These are phyloP conservation scores for Notodonta ziczac DNA, from an alignment of 2,888 invertebrate genomes.

Conservation along the genomic window DNA sequence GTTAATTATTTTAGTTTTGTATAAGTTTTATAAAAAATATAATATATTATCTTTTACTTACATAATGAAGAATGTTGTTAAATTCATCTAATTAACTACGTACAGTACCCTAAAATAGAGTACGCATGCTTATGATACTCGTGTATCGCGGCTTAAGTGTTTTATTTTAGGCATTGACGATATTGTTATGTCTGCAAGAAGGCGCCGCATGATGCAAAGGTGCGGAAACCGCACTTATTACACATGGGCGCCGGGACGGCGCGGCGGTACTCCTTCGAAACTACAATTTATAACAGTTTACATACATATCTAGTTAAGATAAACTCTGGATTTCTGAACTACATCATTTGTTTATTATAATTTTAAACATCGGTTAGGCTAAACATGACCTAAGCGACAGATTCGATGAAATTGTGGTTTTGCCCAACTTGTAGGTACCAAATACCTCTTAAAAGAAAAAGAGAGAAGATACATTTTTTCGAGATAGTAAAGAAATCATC, in stretches of 20 bases:
- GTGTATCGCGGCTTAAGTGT: conserved; percentile 68
- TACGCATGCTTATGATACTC: conserved; percentile 49
- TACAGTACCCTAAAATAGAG: conserved; percentile 25
- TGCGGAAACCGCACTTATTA: conserved; percentile 42
- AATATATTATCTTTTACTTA: too few species aligned
- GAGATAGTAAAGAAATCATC: too few species aligned
- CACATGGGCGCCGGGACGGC: conserved; percentile 8
- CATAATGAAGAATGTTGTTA: background rate
- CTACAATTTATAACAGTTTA: background rate
- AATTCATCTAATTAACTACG: conserved; percentile 4
- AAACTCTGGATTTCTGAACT: too few species aligned
- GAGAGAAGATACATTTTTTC: too few species aligned
- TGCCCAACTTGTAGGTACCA: too few species aligned
- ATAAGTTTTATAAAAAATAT: too few species aligned
- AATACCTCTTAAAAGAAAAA: too few species aligned
- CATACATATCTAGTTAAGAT: background rate
- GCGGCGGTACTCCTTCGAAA: conserved; percentile 23
- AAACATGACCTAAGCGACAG: too few species aligned
- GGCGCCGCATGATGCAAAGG: conserved; percentile 59
- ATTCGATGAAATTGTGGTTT: too few species aligned
- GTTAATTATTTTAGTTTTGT: too few species aligned
- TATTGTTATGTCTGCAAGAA: conserved; percentile 64
- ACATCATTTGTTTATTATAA: too few species aligned
- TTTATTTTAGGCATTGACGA: conserved; percentile 67
- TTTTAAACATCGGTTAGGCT: too few species aligned